Conservation (phyloP, 2,888 invertebrate species). For the Dasypolia templi region DNA sequence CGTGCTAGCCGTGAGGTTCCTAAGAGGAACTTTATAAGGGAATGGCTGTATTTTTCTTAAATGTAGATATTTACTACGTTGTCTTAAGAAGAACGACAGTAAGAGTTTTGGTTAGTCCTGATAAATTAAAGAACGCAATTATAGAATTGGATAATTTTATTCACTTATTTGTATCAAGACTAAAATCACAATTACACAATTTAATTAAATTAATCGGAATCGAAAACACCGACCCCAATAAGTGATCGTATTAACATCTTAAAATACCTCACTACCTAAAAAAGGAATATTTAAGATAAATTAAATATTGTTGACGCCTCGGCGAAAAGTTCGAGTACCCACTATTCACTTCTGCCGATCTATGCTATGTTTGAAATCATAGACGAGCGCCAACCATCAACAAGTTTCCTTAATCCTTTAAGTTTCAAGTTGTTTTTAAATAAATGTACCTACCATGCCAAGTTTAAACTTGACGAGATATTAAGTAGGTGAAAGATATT, state of each 20-base stretch:
- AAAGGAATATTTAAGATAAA: not conserved
- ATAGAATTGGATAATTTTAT: too few species aligned
- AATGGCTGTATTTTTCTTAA: not conserved
- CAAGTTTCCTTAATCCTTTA: not conserved
- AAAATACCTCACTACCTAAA: too few species aligned
- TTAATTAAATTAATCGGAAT: too few species aligned
- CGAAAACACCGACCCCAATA: not conserved
- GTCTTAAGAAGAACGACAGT: too few species aligned
- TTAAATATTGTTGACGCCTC: not conserved
- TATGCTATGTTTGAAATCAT: conserved; percentile 4
- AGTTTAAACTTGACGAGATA: conserved; percentile 12
- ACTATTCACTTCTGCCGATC: not conserved
- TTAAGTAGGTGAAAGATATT: too few species aligned
- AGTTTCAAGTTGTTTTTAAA: conserved; percentile 13
- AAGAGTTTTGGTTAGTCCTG: too few species aligned
- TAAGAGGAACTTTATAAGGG: not conserved
- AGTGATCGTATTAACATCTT: not conserved
- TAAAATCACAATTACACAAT: too few species aligned
- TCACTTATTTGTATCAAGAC: too few species aligned
- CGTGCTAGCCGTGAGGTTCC: not conserved
- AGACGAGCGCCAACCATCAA: not conserved
- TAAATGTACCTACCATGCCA: not conserved
- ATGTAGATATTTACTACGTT: too few species aligned
- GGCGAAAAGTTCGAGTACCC: too few species aligned
- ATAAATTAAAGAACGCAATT: too few species aligned